Evolutionary conservation across 2,797 vertebrate genomes (phyloP), one percentile per base, ranked within the genome.

Genomic region (Natrix natrix): DNA sequence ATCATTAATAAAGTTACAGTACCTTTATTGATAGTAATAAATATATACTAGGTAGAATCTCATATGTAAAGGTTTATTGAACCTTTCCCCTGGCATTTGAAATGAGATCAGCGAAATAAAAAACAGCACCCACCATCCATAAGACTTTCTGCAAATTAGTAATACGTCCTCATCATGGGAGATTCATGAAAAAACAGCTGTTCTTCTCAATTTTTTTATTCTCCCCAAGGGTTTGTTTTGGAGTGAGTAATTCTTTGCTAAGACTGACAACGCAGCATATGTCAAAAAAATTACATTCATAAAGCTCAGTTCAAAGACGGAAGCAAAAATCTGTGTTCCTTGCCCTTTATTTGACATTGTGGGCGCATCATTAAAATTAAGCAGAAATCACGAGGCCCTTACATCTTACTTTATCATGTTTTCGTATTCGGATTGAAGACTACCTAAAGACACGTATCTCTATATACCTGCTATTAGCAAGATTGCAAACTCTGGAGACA

Each of bases 171-270:
- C 94, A 95, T 96, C 94, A 93, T 95, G 66, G 96, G 93, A 95
- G 95, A 95, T 94, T 96, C 95, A 93, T 93, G 95, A 94, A 96
- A 95, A 94, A 95, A 95, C 96, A 96, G 92, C 96, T 97, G 96
- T 95, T 95, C 91, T 96, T 48, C 94, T 96, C 91, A 95, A 14
- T 92, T 88, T 96, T 95, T 94, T 92, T 92, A 94, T 96, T 96
- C 91, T 97, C 74, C 28, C 90, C 93, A 83, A 92, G 93, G 60
- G 87, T 96, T 88, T 0, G 0, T 89, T 91, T 95, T 89, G 60
- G 94, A 87, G 66, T 5, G 94, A 88, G 52, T 90, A 59, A 87
- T 17, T 83, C 43, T 83, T 92, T 90, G 95, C 95, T 94, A 95
- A 95, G 91, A 94, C 95, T 96, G 95, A 96, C 96, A 96, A 55